phyloP scores from a whole-genome alignment of 1,140 invertebrate genomes.

The Harpegnathos saltator region DNA sequence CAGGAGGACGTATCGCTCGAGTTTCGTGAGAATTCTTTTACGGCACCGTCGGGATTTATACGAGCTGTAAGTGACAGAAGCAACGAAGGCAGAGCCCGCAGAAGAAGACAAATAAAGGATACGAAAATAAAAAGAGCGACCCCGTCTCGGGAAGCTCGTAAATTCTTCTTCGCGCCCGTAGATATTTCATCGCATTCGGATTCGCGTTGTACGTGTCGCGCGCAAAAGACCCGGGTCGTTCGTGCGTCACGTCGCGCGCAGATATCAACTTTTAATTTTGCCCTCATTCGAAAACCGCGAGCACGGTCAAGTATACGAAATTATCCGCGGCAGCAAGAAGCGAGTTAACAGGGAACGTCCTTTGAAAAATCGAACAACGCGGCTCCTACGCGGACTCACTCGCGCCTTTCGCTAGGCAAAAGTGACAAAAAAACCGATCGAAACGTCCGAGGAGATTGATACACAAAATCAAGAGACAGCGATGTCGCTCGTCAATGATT shows the following conservation, averaged over 20 bases:
- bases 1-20: slow-evolving; percentile 62
- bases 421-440: too few relatives aligned
- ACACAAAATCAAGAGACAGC: too few relatives aligned
- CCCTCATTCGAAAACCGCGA: background rate
- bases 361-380: too few relatives aligned
- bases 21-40: slow-evolving; percentile 71
- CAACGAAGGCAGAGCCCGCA: slow-evolving; percentile 72
- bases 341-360: too few relatives aligned
- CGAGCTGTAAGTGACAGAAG: slow-evolving; percentile 81
- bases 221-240: slow-evolving; percentile 7
- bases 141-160: slow-evolving; percentile 29
- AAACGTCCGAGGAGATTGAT: too few relatives aligned
- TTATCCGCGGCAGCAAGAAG: background rate
- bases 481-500: too few relatives aligned
- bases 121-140: slow-evolving; percentile 59
- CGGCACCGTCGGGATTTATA: slow-evolving; percentile 79
- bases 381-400: too few relatives aligned
- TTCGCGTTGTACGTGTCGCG: slow-evolving; percentile 1
- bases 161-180: slow-evolving; percentile 37
- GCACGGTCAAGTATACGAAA: background rate
- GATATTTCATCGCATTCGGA: slow-evolving; percentile 33
- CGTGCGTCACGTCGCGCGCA: background rate
- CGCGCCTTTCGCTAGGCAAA: too few relatives aligned
- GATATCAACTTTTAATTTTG: background rate
- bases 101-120: slow-evolving; percentile 72